Conservation (phyloP, 2,888 invertebrate species). For the Altica lythri region DNA sequence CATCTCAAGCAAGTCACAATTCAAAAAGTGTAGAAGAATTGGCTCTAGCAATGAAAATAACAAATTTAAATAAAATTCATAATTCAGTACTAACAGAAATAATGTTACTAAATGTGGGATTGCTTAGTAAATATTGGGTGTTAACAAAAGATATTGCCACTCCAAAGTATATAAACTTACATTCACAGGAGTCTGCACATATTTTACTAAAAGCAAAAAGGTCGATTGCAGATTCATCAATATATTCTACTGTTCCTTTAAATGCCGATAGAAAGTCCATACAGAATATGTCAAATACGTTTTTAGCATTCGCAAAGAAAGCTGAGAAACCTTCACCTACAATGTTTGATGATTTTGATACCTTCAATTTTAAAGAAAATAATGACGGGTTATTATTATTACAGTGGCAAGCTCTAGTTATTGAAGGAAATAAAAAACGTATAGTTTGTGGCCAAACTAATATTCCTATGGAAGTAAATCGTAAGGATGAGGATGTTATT, state of each 20-base stretch:
- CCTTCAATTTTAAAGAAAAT: conserved; percentile 38
- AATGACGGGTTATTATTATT: conserved; percentile 52
- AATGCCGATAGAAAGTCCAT: conserved; percentile 44
- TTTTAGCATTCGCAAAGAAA: conserved; percentile 58
- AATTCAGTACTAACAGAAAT: conserved; percentile 63
- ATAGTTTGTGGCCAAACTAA: conserved; percentile 72
- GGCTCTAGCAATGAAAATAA: conserved; percentile 69
- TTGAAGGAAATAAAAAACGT: conserved; percentile 61
- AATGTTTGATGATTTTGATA: conserved; percentile 44
- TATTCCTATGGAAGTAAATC: conserved; percentile 64
- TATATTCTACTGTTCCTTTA: conserved; percentile 54
- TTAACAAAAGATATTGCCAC: conserved; percentile 53
- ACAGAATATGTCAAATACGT: conserved; percentile 51
- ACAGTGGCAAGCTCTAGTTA: conserved; percentile 54
- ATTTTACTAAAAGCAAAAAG: conserved; percentile 59
- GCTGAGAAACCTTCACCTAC: conserved; percentile 47
- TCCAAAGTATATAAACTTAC: conserved; percentile 55
- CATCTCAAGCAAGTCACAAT: conserved; percentile 58
- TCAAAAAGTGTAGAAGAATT: conserved; percentile 61
- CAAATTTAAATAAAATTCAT: conserved; percentile 70
- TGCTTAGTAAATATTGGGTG: conserved; percentile 67
- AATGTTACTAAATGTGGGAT: conserved; percentile 63
- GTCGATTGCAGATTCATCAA: conserved; percentile 38
- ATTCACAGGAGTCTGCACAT: conserved; percentile 61
- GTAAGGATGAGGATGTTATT: conserved; percentile 56